A percentile compares a stretch with the other conserved stretches of the same genome.
These are phyloP conservation scores for Acleris holmiana DNA, from an alignment of 2,888 invertebrate genomes.

Conservation along the genomic window DNA sequence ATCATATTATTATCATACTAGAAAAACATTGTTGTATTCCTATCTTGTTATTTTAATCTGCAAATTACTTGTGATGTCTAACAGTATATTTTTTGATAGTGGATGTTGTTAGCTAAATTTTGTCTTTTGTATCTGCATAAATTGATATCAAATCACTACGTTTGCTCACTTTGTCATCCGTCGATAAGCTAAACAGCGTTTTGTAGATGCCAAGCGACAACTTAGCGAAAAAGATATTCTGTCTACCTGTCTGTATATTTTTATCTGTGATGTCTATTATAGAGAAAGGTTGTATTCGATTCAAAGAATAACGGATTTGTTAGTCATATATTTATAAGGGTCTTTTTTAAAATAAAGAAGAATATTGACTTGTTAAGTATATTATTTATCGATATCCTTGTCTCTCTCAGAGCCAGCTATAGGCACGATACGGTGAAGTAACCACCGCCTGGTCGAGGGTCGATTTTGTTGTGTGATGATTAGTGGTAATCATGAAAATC, in stretches of 20 bases:
- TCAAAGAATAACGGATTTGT: conserved; percentile 62
- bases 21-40: too few relatives aligned
- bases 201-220: conserved; percentile 48
- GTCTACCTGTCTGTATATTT: conserved; percentile 61
- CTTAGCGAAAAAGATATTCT: conserved; percentile 68
- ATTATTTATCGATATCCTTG: conserved; percentile 39
- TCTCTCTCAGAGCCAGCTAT: too few relatives aligned
- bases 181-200: conserved; percentile 48
- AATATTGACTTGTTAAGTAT: conserved; percentile 54
- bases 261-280: conserved; percentile 82
- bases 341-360: conserved; percentile 72
- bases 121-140: too few relatives aligned
- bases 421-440: too few relatives aligned
- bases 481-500: too few relatives aligned
- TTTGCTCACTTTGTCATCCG: too few relatives aligned
- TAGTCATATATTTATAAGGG: conserved; percentile 59
- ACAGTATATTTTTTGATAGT: not conserved
- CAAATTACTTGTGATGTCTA: too few relatives aligned
- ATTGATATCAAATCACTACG: too few relatives aligned
- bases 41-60: too few relatives aligned
- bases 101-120: too few relatives aligned
- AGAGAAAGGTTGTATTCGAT: conserved; percentile 64
- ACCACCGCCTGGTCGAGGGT: too few relatives aligned
- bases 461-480: too few relatives aligned
- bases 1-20: not conserved